These are phyloP conservation scores for Eublepharis macularius DNA, from an alignment of 2,113 vertebrate species.

Conservation along the genomic window DNA sequence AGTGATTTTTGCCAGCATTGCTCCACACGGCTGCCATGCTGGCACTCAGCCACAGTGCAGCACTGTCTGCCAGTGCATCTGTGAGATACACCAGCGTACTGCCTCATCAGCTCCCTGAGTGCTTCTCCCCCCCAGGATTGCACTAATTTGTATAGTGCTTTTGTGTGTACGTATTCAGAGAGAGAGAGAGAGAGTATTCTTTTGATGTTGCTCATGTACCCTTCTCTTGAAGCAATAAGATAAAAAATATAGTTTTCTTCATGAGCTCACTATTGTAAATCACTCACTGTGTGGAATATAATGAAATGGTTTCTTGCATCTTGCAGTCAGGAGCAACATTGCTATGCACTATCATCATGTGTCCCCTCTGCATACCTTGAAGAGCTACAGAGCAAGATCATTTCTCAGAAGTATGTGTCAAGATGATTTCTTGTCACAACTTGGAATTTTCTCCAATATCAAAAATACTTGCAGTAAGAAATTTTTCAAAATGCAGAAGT, in stretches of 20 bases:
- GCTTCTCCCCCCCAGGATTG: too few relatives aligned
- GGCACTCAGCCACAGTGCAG: too few relatives aligned
- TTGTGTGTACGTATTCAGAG: too few relatives aligned
- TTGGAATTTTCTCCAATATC: neutral
- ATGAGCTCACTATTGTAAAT: constrained; percentile 4
- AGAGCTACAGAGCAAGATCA: neutral
- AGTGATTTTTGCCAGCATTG: too few relatives aligned
- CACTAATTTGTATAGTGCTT: too few relatives aligned
- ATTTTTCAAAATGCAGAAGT: neutral
- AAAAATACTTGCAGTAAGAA: constrained; percentile 5
- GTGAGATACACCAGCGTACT: too few relatives aligned
- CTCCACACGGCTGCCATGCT: too few relatives aligned
- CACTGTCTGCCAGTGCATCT: too few relatives aligned
- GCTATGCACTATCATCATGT: neutral
- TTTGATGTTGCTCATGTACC: neutral
- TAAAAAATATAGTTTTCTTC: neutral
- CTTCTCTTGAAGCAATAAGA: neutral
- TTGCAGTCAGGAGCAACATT: neutral
- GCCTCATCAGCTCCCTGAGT: too few relatives aligned
- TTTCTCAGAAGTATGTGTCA: neutral
- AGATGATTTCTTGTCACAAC: neutral
- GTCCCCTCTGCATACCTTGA: neutral
- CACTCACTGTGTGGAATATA: neutral
- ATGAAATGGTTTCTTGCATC: constrained; percentile 32
- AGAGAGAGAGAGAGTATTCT: neutral